phyloP scores from a whole-genome alignment of 2,113 vertebrate genomes.

The Petaurus breviceps region DNA sequence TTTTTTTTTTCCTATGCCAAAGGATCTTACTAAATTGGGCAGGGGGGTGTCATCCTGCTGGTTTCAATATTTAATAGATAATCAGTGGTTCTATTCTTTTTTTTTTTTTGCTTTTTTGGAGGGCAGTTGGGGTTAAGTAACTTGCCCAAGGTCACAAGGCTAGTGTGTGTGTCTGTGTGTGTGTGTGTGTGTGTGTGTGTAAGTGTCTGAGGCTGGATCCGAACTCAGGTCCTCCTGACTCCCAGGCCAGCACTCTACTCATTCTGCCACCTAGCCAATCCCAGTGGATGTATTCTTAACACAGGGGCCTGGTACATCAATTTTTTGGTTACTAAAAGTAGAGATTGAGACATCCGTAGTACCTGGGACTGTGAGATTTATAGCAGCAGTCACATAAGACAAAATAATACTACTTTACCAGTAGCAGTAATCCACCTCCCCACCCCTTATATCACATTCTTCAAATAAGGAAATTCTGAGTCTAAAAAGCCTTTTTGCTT shows the following conservation, averaged over 20 bases:
- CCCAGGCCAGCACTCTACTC: too few species aligned
- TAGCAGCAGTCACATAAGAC: neutral
- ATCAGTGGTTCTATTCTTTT: too few species aligned
- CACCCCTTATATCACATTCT: neutral
- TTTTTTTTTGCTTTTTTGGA: too few species aligned
- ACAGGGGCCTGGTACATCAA: neutral
- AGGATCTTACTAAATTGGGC: neutral
- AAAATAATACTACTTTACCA: neutral
- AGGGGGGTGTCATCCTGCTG: neutral
- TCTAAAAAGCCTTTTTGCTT: neutral
- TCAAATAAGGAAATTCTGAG: neutral
- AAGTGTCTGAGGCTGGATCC: too few species aligned
- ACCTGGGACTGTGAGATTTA: neutral
- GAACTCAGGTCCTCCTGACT: too few species aligned
- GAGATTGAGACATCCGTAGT: neutral
- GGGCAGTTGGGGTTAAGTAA: too few species aligned
- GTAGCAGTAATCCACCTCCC: neutral
- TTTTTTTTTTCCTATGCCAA: neutral
- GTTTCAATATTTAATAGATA: neutral
- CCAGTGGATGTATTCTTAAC: neutral
- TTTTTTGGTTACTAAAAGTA: neutral
- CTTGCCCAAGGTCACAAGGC: too few species aligned
- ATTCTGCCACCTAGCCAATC: too few species aligned
- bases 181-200: too few species aligned
- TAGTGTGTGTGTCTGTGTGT: too few species aligned